Evolutionary conservation across 2,797 vertebrate species (phyloP).

Genomic region (Alectoris magna): DNA sequence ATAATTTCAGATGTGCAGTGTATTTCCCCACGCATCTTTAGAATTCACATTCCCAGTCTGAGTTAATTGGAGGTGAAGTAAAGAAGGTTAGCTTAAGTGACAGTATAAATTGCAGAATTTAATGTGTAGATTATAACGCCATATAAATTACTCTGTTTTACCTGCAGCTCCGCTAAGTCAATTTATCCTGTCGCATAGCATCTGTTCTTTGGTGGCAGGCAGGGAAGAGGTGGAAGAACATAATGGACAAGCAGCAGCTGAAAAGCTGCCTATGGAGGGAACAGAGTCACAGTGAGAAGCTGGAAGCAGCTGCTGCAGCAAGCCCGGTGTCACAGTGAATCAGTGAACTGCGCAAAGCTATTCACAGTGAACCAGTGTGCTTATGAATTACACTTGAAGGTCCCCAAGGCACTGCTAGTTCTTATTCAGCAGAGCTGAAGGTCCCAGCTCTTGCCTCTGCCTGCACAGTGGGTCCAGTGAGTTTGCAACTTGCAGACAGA

Average conservation of each 20-base stretch:
- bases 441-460: background rate
- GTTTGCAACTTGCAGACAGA: background rate
- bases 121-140: background rate
- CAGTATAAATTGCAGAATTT: background rate
- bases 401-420: background rate
- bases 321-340: background rate
- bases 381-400: fast-evolving
- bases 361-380: background rate
- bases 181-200: background rate
- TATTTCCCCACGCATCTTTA: background rate
- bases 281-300: background rate
- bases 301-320: background rate
- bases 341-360: background rate
- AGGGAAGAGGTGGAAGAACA: background rate
- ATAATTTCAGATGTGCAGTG: background rate
- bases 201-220: background rate
- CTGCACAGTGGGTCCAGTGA: background rate
- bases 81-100: background rate
- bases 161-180: background rate
- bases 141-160: background rate
- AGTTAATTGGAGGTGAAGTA: background rate
- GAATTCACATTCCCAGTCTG: background rate
- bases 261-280: background rate
- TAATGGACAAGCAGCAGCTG: background rate
- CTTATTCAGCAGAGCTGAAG: background rate